A percentile compares a stretch with the other conserved stretches of the same genome.
Conservation (phyloP, 2,113 vertebrate genomes). For the Picathartes gymnocephalus region DNA sequence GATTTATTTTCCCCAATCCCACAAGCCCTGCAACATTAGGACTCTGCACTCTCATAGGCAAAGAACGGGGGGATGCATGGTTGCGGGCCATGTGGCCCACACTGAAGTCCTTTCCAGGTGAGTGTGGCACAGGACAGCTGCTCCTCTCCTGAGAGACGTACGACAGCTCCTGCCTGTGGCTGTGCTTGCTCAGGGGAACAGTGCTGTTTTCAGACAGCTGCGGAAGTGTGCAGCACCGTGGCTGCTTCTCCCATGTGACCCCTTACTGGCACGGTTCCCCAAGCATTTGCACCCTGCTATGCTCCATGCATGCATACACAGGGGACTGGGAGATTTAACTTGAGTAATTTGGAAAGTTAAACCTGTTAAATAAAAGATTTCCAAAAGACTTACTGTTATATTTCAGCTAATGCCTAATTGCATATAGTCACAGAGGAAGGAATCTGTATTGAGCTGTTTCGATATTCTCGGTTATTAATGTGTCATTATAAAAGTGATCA, state of each 20-base stretch:
- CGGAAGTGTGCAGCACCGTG: neutral
- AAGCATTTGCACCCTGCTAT: neutral
- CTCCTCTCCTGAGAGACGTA: neutral
- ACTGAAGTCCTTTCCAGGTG: neutral
- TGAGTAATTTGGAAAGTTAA: neutral
- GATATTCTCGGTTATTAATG: neutral
- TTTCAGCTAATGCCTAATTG: neutral
- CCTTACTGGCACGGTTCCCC: neutral
- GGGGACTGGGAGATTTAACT: neutral
- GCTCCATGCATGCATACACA: neutral
- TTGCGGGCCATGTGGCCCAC: neutral
- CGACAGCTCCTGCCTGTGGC: accelerated
- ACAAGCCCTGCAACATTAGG: neutral
- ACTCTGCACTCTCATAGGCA: neutral
- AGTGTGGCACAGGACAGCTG: neutral
- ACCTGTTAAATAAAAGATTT: neutral
- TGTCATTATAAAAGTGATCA: neutral
- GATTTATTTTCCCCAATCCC: neutral
- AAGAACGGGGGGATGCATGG: neutral
- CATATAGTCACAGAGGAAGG: neutral
- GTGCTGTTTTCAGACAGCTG: neutral
- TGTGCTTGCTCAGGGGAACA: neutral
- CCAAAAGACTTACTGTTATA: neutral
- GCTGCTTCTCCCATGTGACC: neutral
- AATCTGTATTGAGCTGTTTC: neutral